A percentile compares a stretch with the other conserved stretches of the same genome.
Evolutionary conservation across 23 tunicate genomes (phyloP).

Genomic region (Ascidia mentula): DNA sequence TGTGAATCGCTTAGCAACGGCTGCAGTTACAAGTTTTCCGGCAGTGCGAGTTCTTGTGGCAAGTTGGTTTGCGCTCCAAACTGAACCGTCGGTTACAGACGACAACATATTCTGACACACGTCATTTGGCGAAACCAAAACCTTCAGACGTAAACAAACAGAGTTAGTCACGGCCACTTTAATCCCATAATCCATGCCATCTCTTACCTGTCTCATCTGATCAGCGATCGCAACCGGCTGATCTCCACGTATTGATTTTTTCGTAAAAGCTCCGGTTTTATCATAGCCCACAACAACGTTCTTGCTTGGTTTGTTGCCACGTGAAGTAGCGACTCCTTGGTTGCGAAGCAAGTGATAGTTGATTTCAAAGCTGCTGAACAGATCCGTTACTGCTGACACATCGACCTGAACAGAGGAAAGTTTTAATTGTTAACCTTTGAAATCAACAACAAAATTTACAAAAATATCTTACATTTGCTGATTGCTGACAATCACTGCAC

Average conservation of each 20-base stretch:
- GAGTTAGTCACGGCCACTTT: too few species aligned
- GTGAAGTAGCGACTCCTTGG: neutral
- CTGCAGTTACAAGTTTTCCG: constrained; percentile 6
- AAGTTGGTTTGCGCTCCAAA: neutral
- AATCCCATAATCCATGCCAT: too few species aligned
- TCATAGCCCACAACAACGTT: constrained; percentile 8
- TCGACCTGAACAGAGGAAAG: neutral
- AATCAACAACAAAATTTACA: too few species aligned
- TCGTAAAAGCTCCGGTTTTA: constrained; percentile 5
- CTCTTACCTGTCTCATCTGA: neutral
- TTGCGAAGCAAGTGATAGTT: neutral
- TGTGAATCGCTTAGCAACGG: constrained; percentile 6
- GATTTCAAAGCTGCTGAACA: neutral
- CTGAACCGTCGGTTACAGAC: neutral
- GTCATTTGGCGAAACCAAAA: neutral
- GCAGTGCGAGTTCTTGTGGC: constrained; percentile 10
- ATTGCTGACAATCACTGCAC: neutral
- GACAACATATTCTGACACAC: neutral
- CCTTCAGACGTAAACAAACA: neutral
- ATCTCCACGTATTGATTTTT: neutral
- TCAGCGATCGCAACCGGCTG: neutral
- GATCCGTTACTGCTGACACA: neutral
- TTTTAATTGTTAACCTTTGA: neutral
- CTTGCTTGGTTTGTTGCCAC: constrained; percentile 2
- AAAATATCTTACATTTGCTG: neutral